These are phyloP conservation scores for rabbit (Oryctolagus cuniculus) DNA, from an alignment of 2,113 vertebrate species.

Conservation along the genomic window DNA sequence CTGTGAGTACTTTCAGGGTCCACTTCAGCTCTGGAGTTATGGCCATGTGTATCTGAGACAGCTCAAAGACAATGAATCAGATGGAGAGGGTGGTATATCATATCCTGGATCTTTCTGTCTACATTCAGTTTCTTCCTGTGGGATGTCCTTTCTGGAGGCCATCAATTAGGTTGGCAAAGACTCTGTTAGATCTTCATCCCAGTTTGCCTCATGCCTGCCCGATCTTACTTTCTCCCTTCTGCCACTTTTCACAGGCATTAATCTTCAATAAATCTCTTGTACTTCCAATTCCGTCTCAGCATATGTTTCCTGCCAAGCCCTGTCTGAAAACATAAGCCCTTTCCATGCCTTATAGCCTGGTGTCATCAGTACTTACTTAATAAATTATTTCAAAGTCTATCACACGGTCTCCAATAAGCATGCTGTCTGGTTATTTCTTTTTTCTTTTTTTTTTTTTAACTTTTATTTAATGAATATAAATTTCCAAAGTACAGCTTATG, in stretches of 20 bases:
- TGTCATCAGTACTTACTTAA: background rate
- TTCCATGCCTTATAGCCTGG: background rate
- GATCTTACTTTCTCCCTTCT: background rate
- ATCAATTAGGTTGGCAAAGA: background rate
- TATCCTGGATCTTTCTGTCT: background rate
- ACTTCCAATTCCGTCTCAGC: background rate
- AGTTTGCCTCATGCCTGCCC: background rate
- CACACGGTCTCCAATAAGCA: background rate
- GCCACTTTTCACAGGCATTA: background rate
- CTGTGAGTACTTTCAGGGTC: background rate
- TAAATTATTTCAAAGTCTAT: conserved; percentile 1
- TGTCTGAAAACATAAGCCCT: background rate
- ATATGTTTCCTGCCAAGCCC: background rate
- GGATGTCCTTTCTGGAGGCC: background rate
- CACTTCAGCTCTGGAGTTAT: background rate
- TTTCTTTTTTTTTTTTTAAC: too few species aligned
- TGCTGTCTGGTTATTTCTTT: background rate
- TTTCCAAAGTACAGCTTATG: too few species aligned
- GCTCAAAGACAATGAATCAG: background rate
- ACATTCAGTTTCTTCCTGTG: background rate
- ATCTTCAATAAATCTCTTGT: background rate
- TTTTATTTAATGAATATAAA: too few species aligned
- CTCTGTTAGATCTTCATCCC: background rate
- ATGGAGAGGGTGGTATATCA: background rate
- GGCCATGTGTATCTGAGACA: background rate